Base-by-base conservation (phyloP, 1,140 invertebrate genomes). In the Microplitis demolitor region DNA sequence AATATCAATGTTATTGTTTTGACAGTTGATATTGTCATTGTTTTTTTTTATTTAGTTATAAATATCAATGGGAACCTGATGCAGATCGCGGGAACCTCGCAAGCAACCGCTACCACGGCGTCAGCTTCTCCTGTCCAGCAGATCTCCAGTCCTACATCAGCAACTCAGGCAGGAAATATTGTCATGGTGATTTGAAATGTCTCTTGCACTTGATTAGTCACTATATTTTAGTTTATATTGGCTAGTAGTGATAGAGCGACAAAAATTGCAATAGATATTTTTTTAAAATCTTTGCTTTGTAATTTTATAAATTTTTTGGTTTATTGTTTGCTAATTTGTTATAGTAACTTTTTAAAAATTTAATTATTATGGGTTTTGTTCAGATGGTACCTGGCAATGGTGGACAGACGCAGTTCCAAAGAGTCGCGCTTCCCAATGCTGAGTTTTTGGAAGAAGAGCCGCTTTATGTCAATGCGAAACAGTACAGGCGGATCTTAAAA, bases 391-490 rank as follows among this genome's bases (percentile, higher is more conserved):
- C 91, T 69, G 89, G 90, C 71, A 88, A 88, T 63, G 90, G 90
- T 72, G 88, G 86, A 67, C 85, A 82, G 73, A 78, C 79, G 45
- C 90, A 90, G 76, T 89, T 91, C 63, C 91, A 92, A 82, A 85
- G 92, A 78, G 89, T 93, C 68, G 92, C 90, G 71, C 87, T 91
- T 69, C 90, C 89, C 61, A 88, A 81, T 74, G 90, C 92, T 1
- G 95, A 95, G 84, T 88, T 96, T 69, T 88, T 96, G 13, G 95
- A 97, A 86, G 96, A 98, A 83, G 96, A 98, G 81, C 96, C 97
- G 2, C 85, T 99, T 5, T 99, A 99, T 87, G 98, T 99, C 0
- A 99, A 99, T 89, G 97, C 97, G n/a, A 97, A 98, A 83, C 98
- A 99, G 82, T 98, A 98, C 85, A 94, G 96, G 80, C 89, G 96